Evolutionary conservation across 2,888 invertebrate species (phyloP), one percentile per base, ranked within the genome.

Genomic region (Caenorhabditis plicata): DNA sequence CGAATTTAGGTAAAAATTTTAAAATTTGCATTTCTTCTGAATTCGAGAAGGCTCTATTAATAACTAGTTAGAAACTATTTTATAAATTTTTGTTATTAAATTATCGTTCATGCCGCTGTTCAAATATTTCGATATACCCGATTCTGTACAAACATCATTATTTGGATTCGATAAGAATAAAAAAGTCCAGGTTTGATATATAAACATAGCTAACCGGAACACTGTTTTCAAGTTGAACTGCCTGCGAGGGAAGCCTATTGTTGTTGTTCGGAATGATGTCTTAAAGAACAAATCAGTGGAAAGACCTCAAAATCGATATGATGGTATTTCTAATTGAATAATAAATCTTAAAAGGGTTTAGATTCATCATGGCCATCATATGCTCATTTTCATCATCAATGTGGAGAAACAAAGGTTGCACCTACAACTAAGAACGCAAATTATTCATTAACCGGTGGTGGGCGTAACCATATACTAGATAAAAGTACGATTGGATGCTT

Each of bases 351-450:
- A 0, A 22, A 42, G 44, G n/a, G 32, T 47, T 46, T 17, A 17
- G 39, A 48, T n/a, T 23, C 38, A 9, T 43, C 44, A 39, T 60
- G 42, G 25, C 53, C 53, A 9, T 60, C 60, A 1, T 60, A 60
- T 31, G 29, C 60, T 5, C 53, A 53, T 13, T 60, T 60, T 32
- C 60, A 60, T 48, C 60, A 60, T 32, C 60, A 60, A 22, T 60
- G 53, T 38, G 41, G 17, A 23, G 42, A 3, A 53, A 49, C 13
- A 27, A 26, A 4, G n/a, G 22, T 17, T 15, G n/a, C 13, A n/a
- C n/a, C 33, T 15, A 15, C 33, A 33, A 33, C n/a, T 5, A 27
- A 27, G 7, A 27, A 27, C 13, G 8, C 7, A 27, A 36, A 36
- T 15, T n/a, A n/a, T n/a, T n/a, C n/a, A n/a, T n/a, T n/a, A n/a